Base-by-base conservation (phyloP, 2,113 vertebrate species). In the Vidua macroura region DNA sequence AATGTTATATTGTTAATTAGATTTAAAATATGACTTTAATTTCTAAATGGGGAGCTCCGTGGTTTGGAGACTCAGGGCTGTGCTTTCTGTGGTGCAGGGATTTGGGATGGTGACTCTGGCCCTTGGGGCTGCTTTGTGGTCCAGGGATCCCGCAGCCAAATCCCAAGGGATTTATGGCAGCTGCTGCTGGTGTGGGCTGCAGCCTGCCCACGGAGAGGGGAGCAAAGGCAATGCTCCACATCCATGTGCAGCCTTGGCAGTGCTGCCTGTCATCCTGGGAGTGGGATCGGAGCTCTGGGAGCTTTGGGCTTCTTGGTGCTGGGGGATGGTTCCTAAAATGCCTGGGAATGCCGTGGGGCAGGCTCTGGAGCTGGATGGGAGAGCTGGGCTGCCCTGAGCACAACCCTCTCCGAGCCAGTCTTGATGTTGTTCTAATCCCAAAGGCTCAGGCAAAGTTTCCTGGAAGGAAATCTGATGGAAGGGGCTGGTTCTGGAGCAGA, bases 261-360 rank as follows among this genome's bases (percentile, higher is more conserved):
- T 0, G 13, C 25, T 28, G 21, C 60, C 72, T 43, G 76, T 5
- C 20, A 31, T 53, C 48, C 80, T 1, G 7, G 62, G 10, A 72
- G 56, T 5, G 10, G 46, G 31, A 44, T 62, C 31, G 4, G 21
- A 43, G 52, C 68, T 13, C 70, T 11, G 78, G 43, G 48, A 43
- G 28, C 2, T 67, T 91, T 24, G 28, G 72, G 15, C 7, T 83
- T 28, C 19, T 31, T 67, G 35, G 15, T 2, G 8, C 73, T 7
- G 23, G 31, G 24, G 10, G 6, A 31, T 3, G 20, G 39, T 43
- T 67, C 66, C 7, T 59, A 9, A 79, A 88, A 7, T 9, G 19
- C 23, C 28, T 3, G 16, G 75, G 86, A 73, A 44, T 0, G 3
- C 2, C 0, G 0, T 10, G 37, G 68, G 68, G 58, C 25, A 4